phyloP scores from a whole-genome alignment of 2,888 invertebrate genomes.

The Halocaridina rubra region DNA sequence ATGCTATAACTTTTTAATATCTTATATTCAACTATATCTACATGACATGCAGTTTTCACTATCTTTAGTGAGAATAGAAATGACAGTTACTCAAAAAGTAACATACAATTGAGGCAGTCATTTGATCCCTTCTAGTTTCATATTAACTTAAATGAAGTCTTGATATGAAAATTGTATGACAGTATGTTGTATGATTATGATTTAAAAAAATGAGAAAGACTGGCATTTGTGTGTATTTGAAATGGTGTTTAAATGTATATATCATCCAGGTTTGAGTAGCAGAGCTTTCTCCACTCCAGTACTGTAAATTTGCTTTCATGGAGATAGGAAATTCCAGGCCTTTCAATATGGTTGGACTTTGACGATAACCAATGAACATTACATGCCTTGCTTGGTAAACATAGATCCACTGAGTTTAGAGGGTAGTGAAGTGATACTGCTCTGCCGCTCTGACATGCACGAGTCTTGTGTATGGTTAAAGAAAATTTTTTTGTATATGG shows the following conservation, averaged over 20 bases:
- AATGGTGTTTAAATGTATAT: background rate
- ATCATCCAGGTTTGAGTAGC: too few relatives aligned
- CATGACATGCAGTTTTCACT: constrained; percentile 36
- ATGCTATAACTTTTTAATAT: background rate
- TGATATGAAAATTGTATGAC: background rate
- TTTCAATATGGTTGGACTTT: too few relatives aligned
- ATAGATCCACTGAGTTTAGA: too few relatives aligned
- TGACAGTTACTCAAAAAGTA: constrained; percentile 47
- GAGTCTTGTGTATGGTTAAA: background rate
- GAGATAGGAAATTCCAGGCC: too few relatives aligned
- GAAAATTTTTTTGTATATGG: constrained; percentile 13
- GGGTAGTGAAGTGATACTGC: too few relatives aligned
- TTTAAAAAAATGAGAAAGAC: background rate
- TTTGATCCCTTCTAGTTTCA: constrained; percentile 41
- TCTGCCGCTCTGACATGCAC: too few relatives aligned
- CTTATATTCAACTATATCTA: constrained; percentile 30
- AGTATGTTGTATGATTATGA: background rate
- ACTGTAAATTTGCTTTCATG: too few relatives aligned
- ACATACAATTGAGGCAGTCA: constrained; percentile 32
- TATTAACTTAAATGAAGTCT: background rate
- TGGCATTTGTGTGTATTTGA: background rate
- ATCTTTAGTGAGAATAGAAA: constrained; percentile 39
- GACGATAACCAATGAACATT: too few relatives aligned
- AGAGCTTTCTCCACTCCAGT: too few relatives aligned
- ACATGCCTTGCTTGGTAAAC: too few relatives aligned